Percentiles rank a stretch among this genome's conserved stretches.
phyloP scores from a whole-genome alignment of 2,113 vertebrate species.

The Istiophorus platypterus region DNA sequence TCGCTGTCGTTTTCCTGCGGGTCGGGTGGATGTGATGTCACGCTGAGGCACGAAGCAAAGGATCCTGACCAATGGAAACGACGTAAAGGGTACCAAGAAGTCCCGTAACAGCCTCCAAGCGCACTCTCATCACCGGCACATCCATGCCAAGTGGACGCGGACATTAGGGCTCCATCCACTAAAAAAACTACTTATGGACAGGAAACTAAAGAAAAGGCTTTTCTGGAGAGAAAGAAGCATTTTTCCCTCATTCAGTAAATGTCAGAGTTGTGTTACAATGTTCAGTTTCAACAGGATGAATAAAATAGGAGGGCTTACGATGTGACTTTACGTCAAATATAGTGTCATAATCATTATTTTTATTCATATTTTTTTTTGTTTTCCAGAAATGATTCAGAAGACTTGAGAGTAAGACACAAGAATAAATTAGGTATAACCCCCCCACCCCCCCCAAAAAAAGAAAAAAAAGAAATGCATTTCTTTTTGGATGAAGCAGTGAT shows the following conservation, averaged over 20 bases:
- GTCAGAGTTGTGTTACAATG: not conserved
- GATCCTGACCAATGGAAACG: slow-evolving; percentile 79
- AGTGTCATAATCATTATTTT: not conserved
- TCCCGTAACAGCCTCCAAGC: slow-evolving; percentile 56
- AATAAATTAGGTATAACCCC: not conserved
- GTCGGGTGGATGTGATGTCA: slow-evolving; percentile 85
- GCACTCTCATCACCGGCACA: slow-evolving; percentile 55
- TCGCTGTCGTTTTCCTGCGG: slow-evolving; percentile 67
- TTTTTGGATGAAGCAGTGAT: not conserved
- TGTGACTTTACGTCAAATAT: not conserved
- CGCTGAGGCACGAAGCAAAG: slow-evolving; percentile 60
- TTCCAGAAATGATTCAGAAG: not conserved
- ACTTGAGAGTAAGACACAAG: not conserved
- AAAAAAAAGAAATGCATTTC: not conserved
- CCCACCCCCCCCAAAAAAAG: too few relatives aligned
- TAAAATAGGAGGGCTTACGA: not conserved
- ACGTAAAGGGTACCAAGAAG: slow-evolving; percentile 47
- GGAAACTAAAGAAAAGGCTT: not conserved
- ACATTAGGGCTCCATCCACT: slow-evolving; percentile 18
- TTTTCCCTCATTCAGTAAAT: not conserved
- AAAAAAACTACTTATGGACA: slow-evolving; percentile 12
- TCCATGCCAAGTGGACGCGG: slow-evolving; percentile 53
- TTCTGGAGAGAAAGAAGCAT: not conserved
- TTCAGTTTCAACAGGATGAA: not conserved
- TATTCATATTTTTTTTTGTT: not conserved